These are phyloP conservation scores for Pangasius macronema DNA, from an alignment of 2,797 vertebrate species.

Conservation along the genomic window DNA sequence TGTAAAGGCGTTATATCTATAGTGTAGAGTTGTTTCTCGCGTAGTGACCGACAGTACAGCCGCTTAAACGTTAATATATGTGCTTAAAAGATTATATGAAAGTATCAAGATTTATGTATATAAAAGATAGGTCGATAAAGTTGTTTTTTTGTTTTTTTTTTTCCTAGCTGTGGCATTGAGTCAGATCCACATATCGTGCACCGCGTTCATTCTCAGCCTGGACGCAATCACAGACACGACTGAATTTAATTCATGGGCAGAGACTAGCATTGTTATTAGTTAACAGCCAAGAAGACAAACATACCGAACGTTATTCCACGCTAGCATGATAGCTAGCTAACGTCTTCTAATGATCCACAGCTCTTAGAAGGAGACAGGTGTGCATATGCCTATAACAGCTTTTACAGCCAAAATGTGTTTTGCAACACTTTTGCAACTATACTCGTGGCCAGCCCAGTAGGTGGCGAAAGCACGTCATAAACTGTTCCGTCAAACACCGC, in stretches of 20 bases:
- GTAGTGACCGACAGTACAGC: slow-evolving; percentile 66
- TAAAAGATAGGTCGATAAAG: slow-evolving; percentile 52
- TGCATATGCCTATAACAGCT: too few relatives aligned
- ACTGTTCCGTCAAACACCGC: neutral
- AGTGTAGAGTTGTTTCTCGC: slow-evolving; percentile 61
- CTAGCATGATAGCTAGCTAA: neutral
- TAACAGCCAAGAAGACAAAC: neutral
- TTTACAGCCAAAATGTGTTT: too few relatives aligned
- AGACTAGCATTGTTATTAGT: neutral
- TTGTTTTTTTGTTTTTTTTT: neutral
- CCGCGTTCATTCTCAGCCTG: neutral
- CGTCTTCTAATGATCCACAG: neutral
- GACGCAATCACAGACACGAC: neutral
- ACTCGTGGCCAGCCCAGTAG: neutral
- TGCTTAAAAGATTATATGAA: slow-evolving; percentile 73
- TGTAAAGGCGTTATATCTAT: slow-evolving; percentile 55
- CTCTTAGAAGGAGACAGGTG: too few relatives aligned
- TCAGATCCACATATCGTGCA: neutral
- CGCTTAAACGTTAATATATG: slow-evolving; percentile 72
- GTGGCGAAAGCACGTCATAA: neutral
- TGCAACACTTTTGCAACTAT: too few relatives aligned
- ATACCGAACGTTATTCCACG: neutral
- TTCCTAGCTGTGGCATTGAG: neutral
- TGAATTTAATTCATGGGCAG: neutral
- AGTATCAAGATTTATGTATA: slow-evolving; percentile 71